Conservation (phyloP, 2,113 vertebrate species). For the Condylura cristata region DNA sequence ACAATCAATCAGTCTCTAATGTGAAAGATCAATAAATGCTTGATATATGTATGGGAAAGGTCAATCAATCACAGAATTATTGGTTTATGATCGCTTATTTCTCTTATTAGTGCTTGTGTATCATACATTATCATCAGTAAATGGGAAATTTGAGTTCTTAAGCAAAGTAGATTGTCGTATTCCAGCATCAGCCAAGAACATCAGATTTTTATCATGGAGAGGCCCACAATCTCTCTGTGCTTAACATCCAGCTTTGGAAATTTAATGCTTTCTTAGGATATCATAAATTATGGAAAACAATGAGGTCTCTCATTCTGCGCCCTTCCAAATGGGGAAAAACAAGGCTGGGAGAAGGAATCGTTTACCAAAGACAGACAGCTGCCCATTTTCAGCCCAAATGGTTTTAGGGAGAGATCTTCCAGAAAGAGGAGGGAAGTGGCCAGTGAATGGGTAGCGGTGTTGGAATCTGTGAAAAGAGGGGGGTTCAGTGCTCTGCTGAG, state of each 20-base stretch:
- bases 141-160: conserved; percentile 73
- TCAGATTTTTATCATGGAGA: conserved; percentile 45
- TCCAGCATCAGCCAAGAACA: conserved; percentile 58
- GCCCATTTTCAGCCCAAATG: not conserved
- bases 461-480: not conserved
- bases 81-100: conserved; percentile 86
- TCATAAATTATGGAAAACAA: not conserved
- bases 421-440: not conserved
- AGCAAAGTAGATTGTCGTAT: conserved; percentile 53
- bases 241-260: conserved; percentile 57
- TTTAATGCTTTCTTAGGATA: not conserved
- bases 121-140: conserved; percentile 80
- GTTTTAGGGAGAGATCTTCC: not conserved
- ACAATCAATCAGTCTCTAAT: conserved; percentile 77
- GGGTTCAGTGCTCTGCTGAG: not conserved
- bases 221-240: conserved; percentile 65
- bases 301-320: not conserved
- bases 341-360: not conserved
- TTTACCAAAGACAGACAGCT: conserved; percentile 14
- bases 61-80: conserved; percentile 84
- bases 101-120: conserved; percentile 80
- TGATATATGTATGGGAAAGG: conserved; percentile 83
- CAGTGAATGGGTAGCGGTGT: not conserved
- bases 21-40: conserved; percentile 82
- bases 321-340: not conserved